A percentile compares a stretch with the other conserved stretches of the same genome.
Evolutionary conservation across 2,797 vertebrate species (phyloP).

Genomic region (Lepilemur septentrionalis): DNA sequence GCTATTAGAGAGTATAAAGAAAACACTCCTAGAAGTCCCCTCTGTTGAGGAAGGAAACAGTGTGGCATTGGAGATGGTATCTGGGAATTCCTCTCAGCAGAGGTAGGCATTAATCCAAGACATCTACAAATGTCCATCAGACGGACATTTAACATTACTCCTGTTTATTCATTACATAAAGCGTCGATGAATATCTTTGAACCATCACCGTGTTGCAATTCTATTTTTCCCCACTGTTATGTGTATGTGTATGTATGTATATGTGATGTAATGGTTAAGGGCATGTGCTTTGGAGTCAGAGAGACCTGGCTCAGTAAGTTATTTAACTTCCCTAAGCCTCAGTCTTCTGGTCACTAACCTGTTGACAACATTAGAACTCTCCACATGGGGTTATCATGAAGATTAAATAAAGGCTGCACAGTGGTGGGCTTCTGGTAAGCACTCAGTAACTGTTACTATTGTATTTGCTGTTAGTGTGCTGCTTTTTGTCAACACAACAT

Average conservation of each 20-base stretch:
- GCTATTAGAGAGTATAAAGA: neutral
- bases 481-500: neutral
- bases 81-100: neutral
- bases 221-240: neutral
- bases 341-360: neutral
- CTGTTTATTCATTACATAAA: neutral
- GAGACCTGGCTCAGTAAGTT: neutral
- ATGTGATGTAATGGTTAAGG: neutral
- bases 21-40: neutral
- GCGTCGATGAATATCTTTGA: neutral
- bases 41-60: neutral
- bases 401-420: neutral
- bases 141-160: neutral
- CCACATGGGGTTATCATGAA: neutral
- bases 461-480: neutral
- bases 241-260: neutral
- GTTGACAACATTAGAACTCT: neutral
- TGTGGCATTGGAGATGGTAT: neutral
- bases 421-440: neutral
- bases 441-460: neutral
- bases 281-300: neutral
- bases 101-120: neutral
- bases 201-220: neutral
- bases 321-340: neutral
- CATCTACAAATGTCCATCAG: neutral